phyloP scores from a whole-genome alignment of 1,140 invertebrate species.

The Triops cancriformis region DNA sequence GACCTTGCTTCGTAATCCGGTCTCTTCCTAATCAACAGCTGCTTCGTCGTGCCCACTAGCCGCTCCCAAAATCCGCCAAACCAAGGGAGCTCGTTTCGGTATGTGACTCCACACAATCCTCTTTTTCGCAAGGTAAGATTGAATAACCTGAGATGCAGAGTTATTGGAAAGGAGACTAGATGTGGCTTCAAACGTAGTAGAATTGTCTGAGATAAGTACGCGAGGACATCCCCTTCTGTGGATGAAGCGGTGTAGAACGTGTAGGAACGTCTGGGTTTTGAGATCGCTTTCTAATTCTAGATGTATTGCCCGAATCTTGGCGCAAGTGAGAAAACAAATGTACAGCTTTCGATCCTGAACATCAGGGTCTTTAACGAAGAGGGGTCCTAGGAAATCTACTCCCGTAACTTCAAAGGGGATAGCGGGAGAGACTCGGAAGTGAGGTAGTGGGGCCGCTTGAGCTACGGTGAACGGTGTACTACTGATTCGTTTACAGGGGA shows the following conservation, averaged over 20 bases:
- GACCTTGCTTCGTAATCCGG: too few relatives aligned
- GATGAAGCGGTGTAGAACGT: not conserved
- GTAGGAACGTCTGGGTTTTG: not conserved
- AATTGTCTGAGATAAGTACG: slow-evolving; percentile 15
- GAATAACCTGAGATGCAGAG: not conserved
- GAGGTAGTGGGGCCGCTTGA: not conserved
- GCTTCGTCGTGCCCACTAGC: too few relatives aligned
- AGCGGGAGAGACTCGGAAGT: not conserved
- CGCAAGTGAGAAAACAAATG: slow-evolving; percentile 16
- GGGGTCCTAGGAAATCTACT: slow-evolving; percentile 22
- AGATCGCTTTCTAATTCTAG: slow-evolving; percentile 11
- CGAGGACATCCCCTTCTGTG: not conserved
- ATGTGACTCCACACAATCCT: not conserved
- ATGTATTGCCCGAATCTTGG: not conserved
- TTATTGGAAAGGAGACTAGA: slow-evolving; percentile 5
- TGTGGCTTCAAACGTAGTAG: slow-evolving; percentile 2
- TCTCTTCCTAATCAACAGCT: too few relatives aligned
- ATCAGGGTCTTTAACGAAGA: slow-evolving; percentile 22
- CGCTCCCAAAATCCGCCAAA: not conserved
- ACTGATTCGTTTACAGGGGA: not conserved
- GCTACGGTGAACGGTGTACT: not conserved
- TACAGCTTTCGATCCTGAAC: too few relatives aligned
- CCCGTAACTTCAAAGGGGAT: too few relatives aligned
- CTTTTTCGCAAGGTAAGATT: not conserved
- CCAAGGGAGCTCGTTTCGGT: not conserved